Percentiles rank a stretch among this genome's conserved stretches.
Conservation (phyloP, 2,888 invertebrate genomes). For the Cerastis leucographa region DNA sequence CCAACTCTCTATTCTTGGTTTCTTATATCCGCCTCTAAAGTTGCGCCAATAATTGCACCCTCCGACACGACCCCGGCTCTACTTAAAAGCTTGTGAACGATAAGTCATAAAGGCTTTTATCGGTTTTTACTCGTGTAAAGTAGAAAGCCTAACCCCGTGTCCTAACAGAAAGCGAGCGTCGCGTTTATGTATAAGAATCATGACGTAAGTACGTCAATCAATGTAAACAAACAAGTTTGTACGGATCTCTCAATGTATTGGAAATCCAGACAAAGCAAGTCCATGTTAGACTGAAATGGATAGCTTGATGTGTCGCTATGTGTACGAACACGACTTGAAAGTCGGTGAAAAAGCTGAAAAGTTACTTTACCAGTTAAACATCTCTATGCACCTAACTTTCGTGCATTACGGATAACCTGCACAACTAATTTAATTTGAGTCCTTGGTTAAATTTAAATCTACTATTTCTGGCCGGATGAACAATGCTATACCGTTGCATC, state of each 20-base stretch:
- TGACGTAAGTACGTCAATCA: not conserved
- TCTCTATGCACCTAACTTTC: too few relatives aligned
- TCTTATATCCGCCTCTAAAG: conserved; percentile 10
- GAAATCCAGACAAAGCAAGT: too few relatives aligned
- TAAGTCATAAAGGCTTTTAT: conserved; percentile 54
- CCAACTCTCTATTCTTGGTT: not conserved
- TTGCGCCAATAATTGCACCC: conserved; percentile 34
- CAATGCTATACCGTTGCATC: not conserved
- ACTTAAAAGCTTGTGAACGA: conserved; percentile 53
- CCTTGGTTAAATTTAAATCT: too few relatives aligned
- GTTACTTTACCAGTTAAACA: too few relatives aligned
- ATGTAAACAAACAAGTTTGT: too few relatives aligned
- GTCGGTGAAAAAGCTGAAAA: not conserved
- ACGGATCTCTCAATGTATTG: too few relatives aligned
- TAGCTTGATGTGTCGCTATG: too few relatives aligned
- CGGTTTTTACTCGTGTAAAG: conserved; percentile 32
- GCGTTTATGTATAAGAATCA: not conserved
- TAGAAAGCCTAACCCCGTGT: conserved; percentile 5
- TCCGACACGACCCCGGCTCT: conserved; percentile 24
- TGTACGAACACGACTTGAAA: too few relatives aligned
- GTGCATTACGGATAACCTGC: not conserved
- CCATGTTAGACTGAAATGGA: too few relatives aligned
- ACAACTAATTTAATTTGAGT: not conserved
- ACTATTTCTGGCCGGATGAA: too few relatives aligned
- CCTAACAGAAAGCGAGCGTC: not conserved